These are phyloP conservation scores for Eutrigla gurnardus DNA, from an alignment of 2,797 vertebrate species.

Conservation along the genomic window DNA sequence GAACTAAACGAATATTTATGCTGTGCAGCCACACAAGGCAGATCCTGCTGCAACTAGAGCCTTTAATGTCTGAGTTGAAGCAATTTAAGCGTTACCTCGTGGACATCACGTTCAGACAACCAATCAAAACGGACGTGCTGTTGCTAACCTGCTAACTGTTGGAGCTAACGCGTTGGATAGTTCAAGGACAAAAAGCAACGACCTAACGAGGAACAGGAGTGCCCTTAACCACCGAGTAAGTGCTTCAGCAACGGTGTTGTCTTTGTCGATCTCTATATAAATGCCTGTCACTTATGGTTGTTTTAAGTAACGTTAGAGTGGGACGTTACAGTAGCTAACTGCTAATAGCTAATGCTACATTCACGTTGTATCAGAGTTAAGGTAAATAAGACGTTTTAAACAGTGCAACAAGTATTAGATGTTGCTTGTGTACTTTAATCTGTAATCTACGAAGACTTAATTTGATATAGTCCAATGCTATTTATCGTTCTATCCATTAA, in stretches of 20 bases:
- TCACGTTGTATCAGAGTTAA: too few species aligned
- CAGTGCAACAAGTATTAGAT: too few species aligned
- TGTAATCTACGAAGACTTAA: too few species aligned
- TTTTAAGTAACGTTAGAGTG: not conserved
- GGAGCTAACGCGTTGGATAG: not conserved
- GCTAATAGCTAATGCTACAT: not conserved
- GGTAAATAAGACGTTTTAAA: too few species aligned
- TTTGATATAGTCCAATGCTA: too few species aligned
- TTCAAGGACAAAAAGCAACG: not conserved
- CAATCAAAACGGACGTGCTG: not conserved
- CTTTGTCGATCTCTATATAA: not conserved
- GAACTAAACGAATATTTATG: too few species aligned
- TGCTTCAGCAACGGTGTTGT: constrained; percentile 1
- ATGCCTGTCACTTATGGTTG: not conserved
- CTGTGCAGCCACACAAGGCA: too few species aligned
- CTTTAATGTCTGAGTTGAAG: not conserved
- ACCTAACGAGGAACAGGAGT: not conserved
- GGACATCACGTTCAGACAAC: not conserved
- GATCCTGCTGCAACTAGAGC: not conserved
- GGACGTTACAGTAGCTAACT: not conserved
- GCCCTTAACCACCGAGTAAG: not conserved
- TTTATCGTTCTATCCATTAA: too few species aligned
- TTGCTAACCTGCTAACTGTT: not conserved
- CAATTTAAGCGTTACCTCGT: not conserved
- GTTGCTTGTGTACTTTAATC: too few species aligned